These are phyloP conservation scores for Scaptomyza hsui DNA, from an alignment of 1,140 invertebrate species.

Conservation along the genomic window DNA sequence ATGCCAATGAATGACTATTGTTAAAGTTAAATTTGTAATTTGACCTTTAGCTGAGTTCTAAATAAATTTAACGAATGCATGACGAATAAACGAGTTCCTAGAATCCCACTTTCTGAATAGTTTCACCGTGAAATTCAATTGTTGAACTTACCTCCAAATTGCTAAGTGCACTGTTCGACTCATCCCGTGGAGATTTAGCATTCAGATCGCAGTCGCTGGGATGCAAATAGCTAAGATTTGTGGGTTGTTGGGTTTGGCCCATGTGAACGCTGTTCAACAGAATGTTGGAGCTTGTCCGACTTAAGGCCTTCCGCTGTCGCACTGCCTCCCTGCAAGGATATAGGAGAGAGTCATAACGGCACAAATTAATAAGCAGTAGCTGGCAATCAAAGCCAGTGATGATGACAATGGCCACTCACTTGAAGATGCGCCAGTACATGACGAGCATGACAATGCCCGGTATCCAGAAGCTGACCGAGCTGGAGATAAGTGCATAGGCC, in stretches of 20 bases:
- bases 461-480: conserved; percentile 97
- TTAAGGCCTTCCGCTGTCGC: conserved; percentile 93
- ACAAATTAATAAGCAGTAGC: conserved; percentile 11
- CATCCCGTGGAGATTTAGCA: conserved; percentile 81
- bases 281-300: conserved; percentile 92
- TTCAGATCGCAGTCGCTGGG: conserved; percentile 87
- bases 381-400: conserved; percentile 2
- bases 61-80: background rate
- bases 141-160: conserved; percentile 79
- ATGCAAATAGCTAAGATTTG: conserved; percentile 87
- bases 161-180: conserved; percentile 86
- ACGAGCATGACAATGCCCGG: conserved; percentile 97
- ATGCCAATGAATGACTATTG: background rate
- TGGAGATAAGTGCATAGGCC: conserved; percentile 95
- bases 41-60: background rate
- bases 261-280: conserved; percentile 92
- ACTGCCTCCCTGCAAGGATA: conserved; percentile 90
- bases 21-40: background rate
- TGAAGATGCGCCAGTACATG: conserved; percentile 95
- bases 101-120: background rate
- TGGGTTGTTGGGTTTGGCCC: conserved; percentile 89
- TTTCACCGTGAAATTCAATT: conserved; percentile 4
- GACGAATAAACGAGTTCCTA: background rate
- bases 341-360: background rate
- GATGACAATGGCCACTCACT: conserved; percentile 85